Conservation (phyloP, 2,797 vertebrate species). For the Sebastes itinus region DNA sequence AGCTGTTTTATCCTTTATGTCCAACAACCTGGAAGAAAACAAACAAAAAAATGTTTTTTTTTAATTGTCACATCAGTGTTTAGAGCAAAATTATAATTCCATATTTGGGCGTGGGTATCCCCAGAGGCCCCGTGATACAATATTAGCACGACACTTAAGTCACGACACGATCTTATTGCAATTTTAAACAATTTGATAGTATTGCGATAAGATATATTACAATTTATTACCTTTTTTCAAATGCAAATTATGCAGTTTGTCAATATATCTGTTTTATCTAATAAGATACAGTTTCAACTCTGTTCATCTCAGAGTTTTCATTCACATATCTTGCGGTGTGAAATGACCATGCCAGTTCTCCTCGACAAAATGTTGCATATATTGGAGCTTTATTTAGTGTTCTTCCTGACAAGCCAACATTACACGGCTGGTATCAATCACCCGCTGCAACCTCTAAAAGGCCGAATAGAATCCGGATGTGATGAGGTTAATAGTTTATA, state of each 20-base stretch:
- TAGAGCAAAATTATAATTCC: constrained; percentile 35
- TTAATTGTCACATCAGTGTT: background rate
- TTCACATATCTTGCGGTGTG: background rate
- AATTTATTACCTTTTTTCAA: background rate
- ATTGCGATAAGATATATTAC: background rate
- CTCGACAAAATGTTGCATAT: too few species aligned
- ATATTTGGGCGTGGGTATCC: background rate
- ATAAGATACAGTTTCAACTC: too few species aligned
- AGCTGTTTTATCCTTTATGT: constrained; percentile 18
- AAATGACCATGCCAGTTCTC: too few species aligned
- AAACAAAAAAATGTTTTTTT: too few species aligned
- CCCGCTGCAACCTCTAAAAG: too few species aligned
- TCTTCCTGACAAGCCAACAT: too few species aligned
- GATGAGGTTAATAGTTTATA: background rate
- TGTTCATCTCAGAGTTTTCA: background rate
- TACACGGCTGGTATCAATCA: accelerated
- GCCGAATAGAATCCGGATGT: accelerated
- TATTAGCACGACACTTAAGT: background rate
- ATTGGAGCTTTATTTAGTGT: too few species aligned
- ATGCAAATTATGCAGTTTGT: background rate
- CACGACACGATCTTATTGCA: accelerated
- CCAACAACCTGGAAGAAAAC: constrained; percentile 1
- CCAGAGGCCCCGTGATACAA: background rate
- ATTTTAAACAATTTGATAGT: background rate
- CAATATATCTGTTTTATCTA: background rate